Conservation (phyloP, 2,888 invertebrate genomes). For the Cheilosia vernalis region DNA sequence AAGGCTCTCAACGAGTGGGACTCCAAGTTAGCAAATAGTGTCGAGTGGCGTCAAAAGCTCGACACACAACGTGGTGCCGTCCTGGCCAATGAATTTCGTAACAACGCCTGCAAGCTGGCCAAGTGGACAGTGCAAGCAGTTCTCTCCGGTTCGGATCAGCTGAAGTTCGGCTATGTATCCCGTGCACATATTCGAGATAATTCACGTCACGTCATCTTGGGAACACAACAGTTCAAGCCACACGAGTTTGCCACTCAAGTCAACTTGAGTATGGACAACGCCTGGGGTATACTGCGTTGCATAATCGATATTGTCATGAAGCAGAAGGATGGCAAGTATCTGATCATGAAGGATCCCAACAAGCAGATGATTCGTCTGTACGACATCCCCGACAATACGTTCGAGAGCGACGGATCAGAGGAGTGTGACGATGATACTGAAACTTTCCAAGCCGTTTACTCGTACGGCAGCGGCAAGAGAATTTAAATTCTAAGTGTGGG, state of each 20-base stretch:
- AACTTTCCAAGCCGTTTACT: slow-evolving; percentile 83
- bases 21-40: slow-evolving; percentile 96
- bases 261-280: slow-evolving; percentile 99
- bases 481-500: slow-evolving; percentile 43
- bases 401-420: slow-evolving; percentile 98
- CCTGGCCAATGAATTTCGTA: slow-evolving; percentile 97
- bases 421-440: slow-evolving; percentile 83
- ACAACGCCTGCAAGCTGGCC: slow-evolving; percentile 99
- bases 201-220: slow-evolving; percentile 97
- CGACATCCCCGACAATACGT: slow-evolving; percentile 99
- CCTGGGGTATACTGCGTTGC: slow-evolving; percentile 98
- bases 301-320: slow-evolving; percentile 99
- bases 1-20: slow-evolving; percentile 99
- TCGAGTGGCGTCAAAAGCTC: slow-evolving; percentile 99
- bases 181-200: slow-evolving; percentile 96
- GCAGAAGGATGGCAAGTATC: slow-evolving; percentile 97
- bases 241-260: slow-evolving; percentile 99
- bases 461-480: slow-evolving; percentile 74
- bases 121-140: slow-evolving; percentile 99
- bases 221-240: slow-evolving; percentile 99
- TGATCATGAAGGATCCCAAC: slow-evolving; percentile 99
- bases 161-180: slow-evolving; percentile 99
- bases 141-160: slow-evolving; percentile 97
- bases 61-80: slow-evolving; percentile 99
- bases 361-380: slow-evolving; percentile 99